Evolutionary conservation across 2,888 invertebrate genomes (phyloP), one percentile per base, ranked within the genome.

Genomic region (Cremastinae sp.): DNA sequence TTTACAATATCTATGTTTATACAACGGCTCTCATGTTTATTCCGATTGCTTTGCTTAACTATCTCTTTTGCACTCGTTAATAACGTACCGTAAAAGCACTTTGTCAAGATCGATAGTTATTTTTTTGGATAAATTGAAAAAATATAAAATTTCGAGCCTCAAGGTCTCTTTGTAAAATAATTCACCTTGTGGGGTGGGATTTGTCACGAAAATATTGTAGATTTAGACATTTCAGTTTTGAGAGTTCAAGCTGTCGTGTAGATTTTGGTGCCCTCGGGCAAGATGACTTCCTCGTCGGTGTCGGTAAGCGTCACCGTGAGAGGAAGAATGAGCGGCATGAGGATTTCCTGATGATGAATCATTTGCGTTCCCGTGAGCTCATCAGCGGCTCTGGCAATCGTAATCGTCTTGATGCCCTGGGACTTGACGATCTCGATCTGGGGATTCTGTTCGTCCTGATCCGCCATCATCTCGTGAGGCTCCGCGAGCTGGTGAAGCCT

Each of bases 221-320:
- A 41, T 41, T 9, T 5, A 2, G 4, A 12, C 4, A 41, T 56
- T 53, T 18, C 38, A 76, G n/a, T n/a, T n/a, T n/a, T n/a, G n/a
- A n/a, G n/a, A n/a, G n/a, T n/a, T 87, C 85, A 88, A 73, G 88
- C 82, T 0, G 89, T 86, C 0, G 89, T 89, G 56, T 86, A 90
- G 78, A 90, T 87, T 41, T 90, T 90, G 0, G 89, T 88, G 56
- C 88, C 89, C 65, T 90, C 89, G 0, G 89, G 88, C 16, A 90
- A 69, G 58, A 88, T 88, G 2, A 89, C 88, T 80, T 90, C 89
- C 9, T 89, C 89, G 10, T 87, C 88, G 0, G 88, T 88, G 49
- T 89, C 89, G 0, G 89, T 81, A 1, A 89, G 80, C 0, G 89
- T 89, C 0, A 89, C 89, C 0, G 89, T 88, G 0, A 89, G 79